Percentiles rank a stretch among this genome's conserved stretches.
These are phyloP conservation scores for Perognathus longimembris DNA, from an alignment of 2,113 vertebrate species.

Conservation along the genomic window DNA sequence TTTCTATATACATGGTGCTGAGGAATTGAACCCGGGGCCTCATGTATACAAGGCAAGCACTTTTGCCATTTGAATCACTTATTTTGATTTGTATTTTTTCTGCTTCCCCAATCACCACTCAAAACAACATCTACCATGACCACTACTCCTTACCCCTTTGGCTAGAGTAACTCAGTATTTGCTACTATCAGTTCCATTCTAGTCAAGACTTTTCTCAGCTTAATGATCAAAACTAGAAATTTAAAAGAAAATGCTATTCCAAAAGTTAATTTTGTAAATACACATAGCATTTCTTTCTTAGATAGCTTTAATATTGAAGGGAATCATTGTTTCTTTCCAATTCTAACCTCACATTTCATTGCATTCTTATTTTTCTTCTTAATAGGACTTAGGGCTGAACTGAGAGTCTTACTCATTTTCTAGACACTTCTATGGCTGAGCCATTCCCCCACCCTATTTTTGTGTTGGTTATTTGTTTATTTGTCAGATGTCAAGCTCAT, in stretches of 20 bases:
- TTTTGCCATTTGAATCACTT: background rate
- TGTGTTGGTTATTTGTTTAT: no score
- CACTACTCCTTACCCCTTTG: background rate
- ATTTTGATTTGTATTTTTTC: background rate
- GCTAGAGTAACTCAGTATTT: background rate
- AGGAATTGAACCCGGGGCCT: no score
- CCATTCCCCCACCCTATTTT: no score
- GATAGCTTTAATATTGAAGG: background rate
- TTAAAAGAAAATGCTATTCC: background rate
- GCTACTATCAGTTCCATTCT: background rate
- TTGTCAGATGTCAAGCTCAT: no score
- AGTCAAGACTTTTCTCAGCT: background rate
- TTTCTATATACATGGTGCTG: no score
- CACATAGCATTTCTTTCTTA: background rate
- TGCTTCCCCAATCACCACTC: background rate
- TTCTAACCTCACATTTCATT: conserved; percentile 36
- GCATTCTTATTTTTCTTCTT: background rate
- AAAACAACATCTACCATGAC: background rate
- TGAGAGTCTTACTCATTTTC: no score
- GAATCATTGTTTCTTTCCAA: background rate
- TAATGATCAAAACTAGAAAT: background rate
- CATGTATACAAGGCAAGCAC: no score
- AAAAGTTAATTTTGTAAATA: background rate
- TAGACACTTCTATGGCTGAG: no score
- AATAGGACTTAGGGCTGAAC: no score